These are phyloP conservation scores for Poecilus cupreus DNA, from an alignment of 2,888 invertebrate genomes.

Conservation along the genomic window DNA sequence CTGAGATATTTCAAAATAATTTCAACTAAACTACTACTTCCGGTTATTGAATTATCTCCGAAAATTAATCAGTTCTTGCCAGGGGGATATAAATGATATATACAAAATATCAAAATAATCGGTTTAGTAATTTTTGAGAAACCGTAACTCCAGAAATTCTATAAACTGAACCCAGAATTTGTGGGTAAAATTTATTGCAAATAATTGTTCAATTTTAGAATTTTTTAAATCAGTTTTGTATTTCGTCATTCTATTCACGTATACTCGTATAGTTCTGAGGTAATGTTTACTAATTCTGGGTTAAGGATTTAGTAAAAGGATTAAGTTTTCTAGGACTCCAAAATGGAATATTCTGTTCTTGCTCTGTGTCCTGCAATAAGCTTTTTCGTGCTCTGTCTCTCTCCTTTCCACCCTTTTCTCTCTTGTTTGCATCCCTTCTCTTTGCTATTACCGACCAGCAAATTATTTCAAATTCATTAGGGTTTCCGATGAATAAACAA, in stretches of 20 bases:
- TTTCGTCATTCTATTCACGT: slow-evolving; percentile 1
- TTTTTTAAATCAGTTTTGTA: too few species aligned
- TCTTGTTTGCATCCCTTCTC: neutral
- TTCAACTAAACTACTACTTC: too few species aligned
- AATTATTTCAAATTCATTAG: slow-evolving; percentile 29
- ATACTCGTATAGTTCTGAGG: neutral
- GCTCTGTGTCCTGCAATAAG: neutral
- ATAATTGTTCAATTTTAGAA: too few species aligned
- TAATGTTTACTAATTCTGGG: slow-evolving; percentile 24
- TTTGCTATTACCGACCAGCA: neutral
- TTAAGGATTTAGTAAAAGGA: slow-evolving; percentile 2
- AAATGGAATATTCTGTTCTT: neutral
- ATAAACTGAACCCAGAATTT: too few species aligned
- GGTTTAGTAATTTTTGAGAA: too few species aligned
- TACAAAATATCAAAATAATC: too few species aligned
- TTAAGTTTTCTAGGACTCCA: neutral
- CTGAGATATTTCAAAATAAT: too few species aligned
- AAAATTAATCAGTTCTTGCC: too few species aligned
- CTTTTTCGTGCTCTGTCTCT: neutral
- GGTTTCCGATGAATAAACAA: slow-evolving; percentile 39
- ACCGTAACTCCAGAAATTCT: too few species aligned
- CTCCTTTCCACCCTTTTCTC: neutral
- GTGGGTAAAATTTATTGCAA: too few species aligned
- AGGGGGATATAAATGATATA: too few species aligned
- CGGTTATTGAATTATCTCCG: too few species aligned